phyloP scores from a whole-genome alignment of 2,888 invertebrate species.

The Torymus aiolomorphi region DNA sequence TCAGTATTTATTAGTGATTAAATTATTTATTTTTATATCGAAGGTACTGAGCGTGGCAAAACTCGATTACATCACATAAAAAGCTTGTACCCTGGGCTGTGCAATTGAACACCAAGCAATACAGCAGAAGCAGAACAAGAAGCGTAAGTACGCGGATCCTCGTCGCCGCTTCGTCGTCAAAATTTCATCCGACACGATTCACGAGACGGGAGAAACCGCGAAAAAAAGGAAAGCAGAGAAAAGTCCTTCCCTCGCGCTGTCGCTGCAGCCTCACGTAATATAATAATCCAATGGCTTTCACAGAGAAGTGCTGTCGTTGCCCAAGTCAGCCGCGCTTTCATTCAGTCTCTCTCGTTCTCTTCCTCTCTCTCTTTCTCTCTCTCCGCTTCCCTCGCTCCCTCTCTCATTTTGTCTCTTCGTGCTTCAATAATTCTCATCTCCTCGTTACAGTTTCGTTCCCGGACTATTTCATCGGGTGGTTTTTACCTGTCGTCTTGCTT shows the following conservation, averaged over 20 bases:
- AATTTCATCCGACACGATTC: no score
- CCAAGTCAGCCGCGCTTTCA: constrained; percentile 61
- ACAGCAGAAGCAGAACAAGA: no score
- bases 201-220: background rate
- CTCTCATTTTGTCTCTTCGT: constrained; percentile 20
- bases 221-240: constrained; percentile 48
- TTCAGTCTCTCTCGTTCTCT: constrained; percentile 51
- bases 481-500: background rate
- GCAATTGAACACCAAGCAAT: no score
- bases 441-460: constrained; percentile 34
- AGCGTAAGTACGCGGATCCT: no score
- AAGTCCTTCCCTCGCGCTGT: constrained; percentile 48
- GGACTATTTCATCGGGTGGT: background rate
- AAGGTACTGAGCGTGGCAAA: no score
- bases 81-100: no score
- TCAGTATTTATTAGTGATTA: no score
- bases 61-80: no score
- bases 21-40: no score
- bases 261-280: constrained; percentile 57
- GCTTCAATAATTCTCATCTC: constrained; percentile 24
- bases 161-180: no score
- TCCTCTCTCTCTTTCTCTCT: constrained; percentile 50
- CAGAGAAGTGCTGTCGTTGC: constrained; percentile 63
- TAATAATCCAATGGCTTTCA: constrained; percentile 64
- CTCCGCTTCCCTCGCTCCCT: constrained; percentile 35